Percentiles rank a stretch among this genome's conserved stretches.
These are phyloP conservation scores for Liasis olivaceus DNA, from an alignment of 2,797 vertebrate species.

Conservation along the genomic window DNA sequence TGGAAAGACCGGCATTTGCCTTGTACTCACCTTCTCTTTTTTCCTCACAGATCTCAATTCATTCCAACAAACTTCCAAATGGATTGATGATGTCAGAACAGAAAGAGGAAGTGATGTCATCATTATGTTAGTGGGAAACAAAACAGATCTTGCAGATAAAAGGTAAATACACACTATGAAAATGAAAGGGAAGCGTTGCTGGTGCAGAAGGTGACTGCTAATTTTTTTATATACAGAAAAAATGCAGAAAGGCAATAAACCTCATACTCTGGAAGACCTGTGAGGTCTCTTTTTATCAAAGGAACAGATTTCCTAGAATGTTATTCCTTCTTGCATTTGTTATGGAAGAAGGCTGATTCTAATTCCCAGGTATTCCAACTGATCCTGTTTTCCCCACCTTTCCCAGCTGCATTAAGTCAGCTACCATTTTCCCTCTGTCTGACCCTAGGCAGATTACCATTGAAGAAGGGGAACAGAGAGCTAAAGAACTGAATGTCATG, in stretches of 20 bases:
- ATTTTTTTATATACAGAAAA: neutral
- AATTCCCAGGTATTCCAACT: neutral
- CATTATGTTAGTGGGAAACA: slow-evolving; percentile 93
- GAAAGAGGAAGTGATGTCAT: slow-evolving; percentile 93
- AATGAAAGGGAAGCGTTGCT: neutral
- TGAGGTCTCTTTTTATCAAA: neutral
- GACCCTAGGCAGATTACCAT: slow-evolving; percentile 88
- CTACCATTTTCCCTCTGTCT: slow-evolving; percentile 9
- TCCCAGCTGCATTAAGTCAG: neutral
- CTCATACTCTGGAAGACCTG: neutral
- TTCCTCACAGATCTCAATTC: slow-evolving; percentile 84
- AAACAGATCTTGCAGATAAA: slow-evolving; percentile 91
- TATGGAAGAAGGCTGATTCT: neutral
- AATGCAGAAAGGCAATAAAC: neutral
- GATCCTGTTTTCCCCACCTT: neutral
- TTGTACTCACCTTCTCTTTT: neutral
- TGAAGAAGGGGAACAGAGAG: slow-evolving; percentile 89
- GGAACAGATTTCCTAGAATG: neutral
- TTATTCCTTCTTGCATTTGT: neutral
- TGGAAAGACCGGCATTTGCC: neutral
- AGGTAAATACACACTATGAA: slow-evolving; percentile 70
- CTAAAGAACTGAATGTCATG: slow-evolving; percentile 93
- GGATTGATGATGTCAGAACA: slow-evolving; percentile 92
- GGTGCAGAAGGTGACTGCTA: neutral
- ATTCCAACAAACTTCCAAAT: slow-evolving; percentile 92